These are phyloP conservation scores for Castor canadensis DNA, from an alignment of 2,113 vertebrate species.

Conservation along the genomic window DNA sequence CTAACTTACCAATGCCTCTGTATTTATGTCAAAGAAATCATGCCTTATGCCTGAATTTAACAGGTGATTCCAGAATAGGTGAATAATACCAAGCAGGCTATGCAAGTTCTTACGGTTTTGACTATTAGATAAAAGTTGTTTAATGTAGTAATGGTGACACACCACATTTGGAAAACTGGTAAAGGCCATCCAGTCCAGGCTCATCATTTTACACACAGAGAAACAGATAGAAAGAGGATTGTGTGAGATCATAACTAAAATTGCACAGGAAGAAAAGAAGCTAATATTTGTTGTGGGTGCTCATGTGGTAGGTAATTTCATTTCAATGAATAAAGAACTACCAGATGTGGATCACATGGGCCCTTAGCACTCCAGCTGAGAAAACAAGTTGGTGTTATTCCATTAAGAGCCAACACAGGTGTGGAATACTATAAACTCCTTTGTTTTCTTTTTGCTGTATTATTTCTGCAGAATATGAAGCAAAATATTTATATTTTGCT, in stretches of 20 bases:
- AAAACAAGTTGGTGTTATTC: neutral
- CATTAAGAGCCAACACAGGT: neutral
- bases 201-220: neutral
- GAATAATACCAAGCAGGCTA: neutral
- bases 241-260: neutral
- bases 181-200: neutral
- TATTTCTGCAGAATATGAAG: neutral
- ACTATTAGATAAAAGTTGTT: neutral
- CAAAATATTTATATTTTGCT: conserved; percentile 22
- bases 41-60: neutral
- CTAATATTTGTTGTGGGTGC: neutral
- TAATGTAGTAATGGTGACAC: neutral
- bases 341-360: neutral
- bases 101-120: neutral
- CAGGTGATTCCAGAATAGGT: neutral
- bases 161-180: neutral
- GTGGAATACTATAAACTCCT: neutral
- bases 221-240: neutral
- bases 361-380: neutral
- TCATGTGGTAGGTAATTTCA: neutral
- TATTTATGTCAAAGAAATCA: neutral
- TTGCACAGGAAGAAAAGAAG: neutral
- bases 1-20: neutral
- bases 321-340: neutral
- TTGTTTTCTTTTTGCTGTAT: neutral